phyloP scores from a whole-genome alignment of 2,113 vertebrate genomes.

The Actinemys pallida region DNA sequence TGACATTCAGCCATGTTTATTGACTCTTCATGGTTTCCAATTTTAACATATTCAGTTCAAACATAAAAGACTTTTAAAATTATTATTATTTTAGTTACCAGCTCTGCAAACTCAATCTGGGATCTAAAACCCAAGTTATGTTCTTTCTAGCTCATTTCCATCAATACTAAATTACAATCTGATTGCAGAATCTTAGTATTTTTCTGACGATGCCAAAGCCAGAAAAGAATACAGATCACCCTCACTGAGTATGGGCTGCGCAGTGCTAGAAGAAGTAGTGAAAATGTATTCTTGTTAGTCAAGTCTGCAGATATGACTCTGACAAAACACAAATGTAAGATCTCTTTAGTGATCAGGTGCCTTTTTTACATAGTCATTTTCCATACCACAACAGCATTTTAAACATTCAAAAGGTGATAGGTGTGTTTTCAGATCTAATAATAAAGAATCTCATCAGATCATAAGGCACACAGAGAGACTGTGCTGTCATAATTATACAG shows the following conservation, averaged over 20 bases:
- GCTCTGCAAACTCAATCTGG: not conserved
- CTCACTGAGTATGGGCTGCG: not conserved
- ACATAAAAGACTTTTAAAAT: not conserved
- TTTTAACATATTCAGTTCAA: not conserved
- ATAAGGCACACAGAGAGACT: not conserved
- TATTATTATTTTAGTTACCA: not conserved
- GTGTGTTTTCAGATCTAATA: slow-evolving; percentile 32
- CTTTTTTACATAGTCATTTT: slow-evolving; percentile 72
- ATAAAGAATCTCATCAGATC: not conserved
- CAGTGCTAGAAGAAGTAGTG: not conserved
- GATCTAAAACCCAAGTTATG: not conserved
- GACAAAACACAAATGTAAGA: rapidly evolving
- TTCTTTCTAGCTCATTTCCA: not conserved
- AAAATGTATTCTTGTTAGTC: not conserved
- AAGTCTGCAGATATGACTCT: not conserved
- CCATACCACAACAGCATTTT: slow-evolving; percentile 71
- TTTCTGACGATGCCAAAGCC: not conserved
- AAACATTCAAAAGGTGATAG: slow-evolving; percentile 12
- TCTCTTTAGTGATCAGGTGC: not conserved
- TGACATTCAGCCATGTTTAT: not conserved
- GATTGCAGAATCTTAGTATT: not conserved
- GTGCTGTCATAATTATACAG: slow-evolving; percentile 23
- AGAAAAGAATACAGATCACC: not conserved
- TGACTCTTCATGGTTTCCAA: not conserved
- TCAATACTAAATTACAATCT: not conserved